Evolutionary conservation across 23 tunicate genomes (phyloP), one percentile per base, ranked within the genome.

Genomic region (Halocynthia aurantium): DNA sequence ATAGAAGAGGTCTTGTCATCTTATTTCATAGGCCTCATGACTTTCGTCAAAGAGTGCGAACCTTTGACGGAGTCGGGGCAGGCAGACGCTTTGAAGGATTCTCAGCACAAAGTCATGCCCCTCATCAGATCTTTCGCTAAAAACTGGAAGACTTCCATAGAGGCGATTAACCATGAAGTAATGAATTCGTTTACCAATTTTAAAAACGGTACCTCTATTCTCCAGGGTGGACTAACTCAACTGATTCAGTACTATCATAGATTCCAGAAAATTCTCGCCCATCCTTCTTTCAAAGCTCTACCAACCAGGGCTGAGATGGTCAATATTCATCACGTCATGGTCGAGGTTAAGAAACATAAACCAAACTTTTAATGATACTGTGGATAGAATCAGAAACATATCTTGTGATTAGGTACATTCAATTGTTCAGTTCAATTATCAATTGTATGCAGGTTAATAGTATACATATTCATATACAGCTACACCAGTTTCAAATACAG

Each of bases 281-380:
- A 87, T 57, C 77, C 71, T 22, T 83, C 93, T 12, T 87, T 86
- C 70, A 87, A 93, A 76, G 57, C 86, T 7, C 84, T 92, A 60
- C 88, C 91, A 0, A 87, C 93, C 58, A 66, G 81, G 20, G 78
- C 98, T 6, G 94, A 93, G 65, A 67, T 93, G 76, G 93, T 87
- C 2, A 93, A 93, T 78, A 87, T 93, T 87, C 98, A 93, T 72
- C 66, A 87, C 6, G 82, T 93, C 44, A 87, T 93, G 98, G 98
- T 93, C 6, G 98, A 93, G 67, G 89, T 93, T 89, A 93, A 93
- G 72, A 87, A 93, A 53, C 84, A 93, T 57, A 87, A 87, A 76
- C 93, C 93, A 7, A 87, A 87, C 56, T 93, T 93, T 64, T 93
- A 85, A 55, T 61, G 72, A 18, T n/a, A 19, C 19, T 68, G 50